Conservation (phyloP, 2,797 vertebrate species). For the Nannoperca australis region DNA sequence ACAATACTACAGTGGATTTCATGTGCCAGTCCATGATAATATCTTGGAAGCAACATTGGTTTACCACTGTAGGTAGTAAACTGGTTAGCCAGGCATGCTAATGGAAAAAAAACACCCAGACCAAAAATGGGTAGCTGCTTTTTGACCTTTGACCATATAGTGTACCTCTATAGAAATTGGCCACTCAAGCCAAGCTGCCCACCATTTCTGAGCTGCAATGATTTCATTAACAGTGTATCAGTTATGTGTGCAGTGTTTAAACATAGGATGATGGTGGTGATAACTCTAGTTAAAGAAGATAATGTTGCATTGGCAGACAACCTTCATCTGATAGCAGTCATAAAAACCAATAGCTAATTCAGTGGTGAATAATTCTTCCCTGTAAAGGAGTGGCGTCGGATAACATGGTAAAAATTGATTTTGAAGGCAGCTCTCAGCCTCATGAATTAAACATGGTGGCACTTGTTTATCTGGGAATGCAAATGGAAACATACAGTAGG, state of each 20-base stretch:
- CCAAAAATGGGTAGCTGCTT: not conserved
- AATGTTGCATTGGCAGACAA: not conserved
- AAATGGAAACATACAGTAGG: conserved; percentile 53
- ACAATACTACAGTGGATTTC: not conserved
- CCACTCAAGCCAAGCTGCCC: conserved; percentile 8
- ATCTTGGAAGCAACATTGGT: not conserved
- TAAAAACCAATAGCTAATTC: conserved; percentile 14
- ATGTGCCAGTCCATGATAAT: not conserved
- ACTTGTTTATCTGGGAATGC: conserved; percentile 66
- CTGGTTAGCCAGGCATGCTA: not conserved
- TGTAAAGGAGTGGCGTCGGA: conserved; percentile 8
- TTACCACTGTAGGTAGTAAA: not conserved
- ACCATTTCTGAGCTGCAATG: not conserved
- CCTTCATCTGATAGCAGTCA: conserved; percentile 13
- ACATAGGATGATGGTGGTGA: not conserved
- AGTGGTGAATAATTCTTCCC: conserved; percentile 19
- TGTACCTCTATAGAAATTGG: conserved; percentile 16
- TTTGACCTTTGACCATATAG: not conserved
- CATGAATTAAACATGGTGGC: conserved; percentile 69
- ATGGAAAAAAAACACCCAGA: not conserved
- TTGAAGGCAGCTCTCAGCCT: conserved; percentile 40
- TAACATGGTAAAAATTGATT: conserved; percentile 45
- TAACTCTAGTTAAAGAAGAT: not conserved
- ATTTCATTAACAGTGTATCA: conserved; percentile 2
- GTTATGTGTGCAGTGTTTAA: not conserved